These are phyloP conservation scores for Diplosoma virens DNA, from an alignment of 23 tunicate genomes.

Conservation along the genomic window DNA sequence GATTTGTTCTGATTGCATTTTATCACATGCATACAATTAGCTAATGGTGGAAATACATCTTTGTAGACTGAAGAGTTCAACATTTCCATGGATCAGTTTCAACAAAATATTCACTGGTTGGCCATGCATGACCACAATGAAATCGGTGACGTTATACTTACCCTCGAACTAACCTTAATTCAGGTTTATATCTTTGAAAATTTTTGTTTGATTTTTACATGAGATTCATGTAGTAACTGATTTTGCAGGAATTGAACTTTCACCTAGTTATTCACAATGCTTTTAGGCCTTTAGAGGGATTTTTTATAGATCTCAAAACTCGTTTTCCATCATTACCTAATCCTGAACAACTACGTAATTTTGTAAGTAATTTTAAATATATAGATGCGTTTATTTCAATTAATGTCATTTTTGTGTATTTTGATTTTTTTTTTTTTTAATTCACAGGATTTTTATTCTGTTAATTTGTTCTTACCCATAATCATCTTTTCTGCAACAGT, in stretches of 20 bases:
- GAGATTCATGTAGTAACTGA: too few species aligned
- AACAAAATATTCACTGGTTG: conserved; percentile 37
- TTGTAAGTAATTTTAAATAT: conserved; percentile 16
- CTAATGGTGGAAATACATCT: too few species aligned
- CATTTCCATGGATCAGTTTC: conserved; percentile 87
- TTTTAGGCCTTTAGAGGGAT: conserved; percentile 92
- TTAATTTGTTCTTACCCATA: neutral
- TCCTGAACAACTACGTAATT: conserved; percentile 56
- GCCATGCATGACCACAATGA: conserved; percentile 16
- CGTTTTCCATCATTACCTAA: conserved; percentile 48
- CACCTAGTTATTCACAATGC: conserved; percentile 87
- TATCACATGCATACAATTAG: too few species aligned
- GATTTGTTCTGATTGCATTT: too few species aligned
- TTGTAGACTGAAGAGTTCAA: conserved; percentile 86
- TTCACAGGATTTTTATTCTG: neutral
- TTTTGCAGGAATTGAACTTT: conserved; percentile 67
- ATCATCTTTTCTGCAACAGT: neutral
- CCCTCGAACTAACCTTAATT: conserved; percentile 69
- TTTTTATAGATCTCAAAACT: conserved; percentile 84
- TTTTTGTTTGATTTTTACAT: too few species aligned
- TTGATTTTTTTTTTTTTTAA: neutral
- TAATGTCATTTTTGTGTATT: neutral
- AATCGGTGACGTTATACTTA: conserved; percentile 73
- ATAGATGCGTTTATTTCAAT: neutral
- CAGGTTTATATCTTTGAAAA: too few species aligned